Conservation (phyloP, 2,888 invertebrate species). For the Tetranychus truncatus region DNA sequence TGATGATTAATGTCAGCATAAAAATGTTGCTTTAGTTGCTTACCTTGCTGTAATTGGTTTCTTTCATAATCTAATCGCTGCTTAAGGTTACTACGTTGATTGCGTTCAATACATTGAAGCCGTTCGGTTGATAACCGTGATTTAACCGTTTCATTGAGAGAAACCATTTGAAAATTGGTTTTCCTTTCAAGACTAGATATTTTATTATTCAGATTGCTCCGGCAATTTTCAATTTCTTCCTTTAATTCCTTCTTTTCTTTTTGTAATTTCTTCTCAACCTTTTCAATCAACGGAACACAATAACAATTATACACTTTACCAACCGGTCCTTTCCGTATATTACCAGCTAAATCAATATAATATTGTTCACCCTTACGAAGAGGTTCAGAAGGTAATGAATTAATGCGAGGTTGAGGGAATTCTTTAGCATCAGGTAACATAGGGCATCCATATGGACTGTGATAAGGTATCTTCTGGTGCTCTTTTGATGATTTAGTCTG, state of each 20-base stretch:
- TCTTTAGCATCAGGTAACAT: slow-evolving; percentile 63
- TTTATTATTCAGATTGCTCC: slow-evolving; percentile 57
- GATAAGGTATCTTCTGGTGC: slow-evolving; percentile 12
- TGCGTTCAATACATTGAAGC: slow-evolving; percentile 46
- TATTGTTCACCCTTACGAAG: slow-evolving; percentile 75
- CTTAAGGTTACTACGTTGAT: slow-evolving; percentile 42
- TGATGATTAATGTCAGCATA: no score
- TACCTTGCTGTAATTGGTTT: slow-evolving; percentile 10
- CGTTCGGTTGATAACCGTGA: slow-evolving; percentile 47
- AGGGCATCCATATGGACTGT: slow-evolving; percentile 63
- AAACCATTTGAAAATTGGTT: slow-evolving; percentile 50
- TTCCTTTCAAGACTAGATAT: slow-evolving; percentile 57
- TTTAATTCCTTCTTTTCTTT: slow-evolving; percentile 60
- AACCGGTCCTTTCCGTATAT: slow-evolving; percentile 84
- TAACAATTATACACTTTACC: slow-evolving; percentile 80
- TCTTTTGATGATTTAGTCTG: not conserved
- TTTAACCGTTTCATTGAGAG: slow-evolving; percentile 38
- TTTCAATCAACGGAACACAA: slow-evolving; percentile 74
- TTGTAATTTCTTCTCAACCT: slow-evolving; percentile 59
- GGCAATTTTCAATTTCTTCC: slow-evolving; percentile 52
- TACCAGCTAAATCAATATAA: slow-evolving; percentile 79
- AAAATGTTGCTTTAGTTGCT: not conserved
- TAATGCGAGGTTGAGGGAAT: slow-evolving; percentile 64
- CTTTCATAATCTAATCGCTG: slow-evolving; percentile 31
- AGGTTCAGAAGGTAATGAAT: slow-evolving; percentile 67